A percentile compares a stretch with the other conserved stretches of the same genome.
These are phyloP conservation scores for Phasianus colchicus DNA, from an alignment of 2,113 vertebrate species.

Conservation along the genomic window DNA sequence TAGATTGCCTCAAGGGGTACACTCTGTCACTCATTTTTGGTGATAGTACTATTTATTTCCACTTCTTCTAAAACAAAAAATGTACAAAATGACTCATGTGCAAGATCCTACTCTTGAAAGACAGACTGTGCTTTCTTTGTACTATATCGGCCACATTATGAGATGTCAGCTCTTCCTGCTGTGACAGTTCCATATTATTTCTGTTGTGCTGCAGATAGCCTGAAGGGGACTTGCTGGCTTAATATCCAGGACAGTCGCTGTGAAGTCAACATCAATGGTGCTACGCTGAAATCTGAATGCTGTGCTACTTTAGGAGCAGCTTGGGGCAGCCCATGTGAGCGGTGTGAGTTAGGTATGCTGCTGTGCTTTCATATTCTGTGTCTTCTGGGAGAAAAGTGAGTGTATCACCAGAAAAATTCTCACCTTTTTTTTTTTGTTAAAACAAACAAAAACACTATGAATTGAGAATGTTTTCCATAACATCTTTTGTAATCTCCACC, in stretches of 20 bases:
- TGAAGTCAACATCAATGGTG: slow-evolving; percentile 85
- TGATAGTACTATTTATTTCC: neutral
- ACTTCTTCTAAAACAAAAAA: neutral
- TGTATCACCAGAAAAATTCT: neutral
- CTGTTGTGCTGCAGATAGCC: slow-evolving; percentile 74
- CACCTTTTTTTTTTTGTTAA: neutral
- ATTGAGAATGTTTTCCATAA: neutral
- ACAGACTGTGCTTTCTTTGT: neutral
- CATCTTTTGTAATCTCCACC: neutral
- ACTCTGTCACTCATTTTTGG: neutral
- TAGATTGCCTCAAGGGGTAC: neutral
- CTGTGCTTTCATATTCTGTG: neutral
- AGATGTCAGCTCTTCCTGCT: neutral
- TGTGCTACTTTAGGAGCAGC: slow-evolving; percentile 83
- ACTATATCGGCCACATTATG: neutral
- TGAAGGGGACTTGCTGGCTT: slow-evolving; percentile 85
- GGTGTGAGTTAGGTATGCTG: slow-evolving; percentile 78
- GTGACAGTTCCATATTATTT: neutral
- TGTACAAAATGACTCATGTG: neutral
- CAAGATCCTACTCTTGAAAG: neutral
- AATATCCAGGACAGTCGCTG: slow-evolving; percentile 79
- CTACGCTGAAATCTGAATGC: slow-evolving; percentile 83
- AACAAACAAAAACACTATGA: neutral
- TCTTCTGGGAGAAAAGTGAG: neutral
- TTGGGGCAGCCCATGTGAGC: slow-evolving; percentile 85